Percentiles rank a stretch among this genome's conserved stretches.
phyloP scores from a whole-genome alignment of 2,797 vertebrate species.

The Protosalanx chinensis region DNA sequence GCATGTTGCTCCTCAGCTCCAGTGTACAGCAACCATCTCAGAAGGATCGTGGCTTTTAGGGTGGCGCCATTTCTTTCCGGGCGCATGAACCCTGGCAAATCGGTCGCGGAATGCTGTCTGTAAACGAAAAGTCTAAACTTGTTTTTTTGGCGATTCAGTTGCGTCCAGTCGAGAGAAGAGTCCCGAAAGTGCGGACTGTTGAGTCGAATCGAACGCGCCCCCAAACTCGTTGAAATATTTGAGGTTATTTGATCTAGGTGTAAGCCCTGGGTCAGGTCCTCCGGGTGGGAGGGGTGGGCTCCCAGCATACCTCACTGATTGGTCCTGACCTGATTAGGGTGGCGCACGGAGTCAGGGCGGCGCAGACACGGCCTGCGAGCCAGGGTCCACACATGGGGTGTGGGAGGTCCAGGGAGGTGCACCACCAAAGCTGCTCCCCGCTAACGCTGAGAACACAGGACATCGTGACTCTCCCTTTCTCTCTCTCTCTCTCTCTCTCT shows the following conservation, averaged over 20 bases:
- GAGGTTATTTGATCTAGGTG: conserved; percentile 59
- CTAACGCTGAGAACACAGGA: conserved; percentile 36
- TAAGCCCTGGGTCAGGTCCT: conserved; percentile 55
- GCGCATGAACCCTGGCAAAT: too few relatives aligned
- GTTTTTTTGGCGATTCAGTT: not conserved
- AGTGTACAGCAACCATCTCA: not conserved
- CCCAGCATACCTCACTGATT: conserved; percentile 67
- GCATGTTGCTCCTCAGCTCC: not conserved
- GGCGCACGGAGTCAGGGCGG: conserved; percentile 59
- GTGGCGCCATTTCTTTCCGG: too few relatives aligned
- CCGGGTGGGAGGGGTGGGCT: conserved; percentile 61
- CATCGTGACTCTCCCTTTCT: conserved; percentile 7
- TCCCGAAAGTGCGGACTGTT: not conserved
- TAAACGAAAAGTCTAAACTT: too few relatives aligned
- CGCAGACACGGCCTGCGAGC: conserved; percentile 20
- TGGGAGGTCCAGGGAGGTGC: conserved; percentile 59
- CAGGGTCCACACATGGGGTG: conserved; percentile 59
- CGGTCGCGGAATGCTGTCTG: too few relatives aligned
- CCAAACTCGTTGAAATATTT: conserved; percentile 51
- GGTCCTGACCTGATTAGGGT: conserved; percentile 71
- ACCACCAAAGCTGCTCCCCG: conserved; percentile 56
- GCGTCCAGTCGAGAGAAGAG: not conserved
- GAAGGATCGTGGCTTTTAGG: too few relatives aligned
- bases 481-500: conserved; percentile 14
- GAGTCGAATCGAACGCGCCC: not conserved